Evolutionary conservation across 30 jellyfish, hydroid and myxozoan genomes (phyloP), one percentile per base, ranked within the genome.

Genomic region (Chrysaora quinquecirrha): DNA sequence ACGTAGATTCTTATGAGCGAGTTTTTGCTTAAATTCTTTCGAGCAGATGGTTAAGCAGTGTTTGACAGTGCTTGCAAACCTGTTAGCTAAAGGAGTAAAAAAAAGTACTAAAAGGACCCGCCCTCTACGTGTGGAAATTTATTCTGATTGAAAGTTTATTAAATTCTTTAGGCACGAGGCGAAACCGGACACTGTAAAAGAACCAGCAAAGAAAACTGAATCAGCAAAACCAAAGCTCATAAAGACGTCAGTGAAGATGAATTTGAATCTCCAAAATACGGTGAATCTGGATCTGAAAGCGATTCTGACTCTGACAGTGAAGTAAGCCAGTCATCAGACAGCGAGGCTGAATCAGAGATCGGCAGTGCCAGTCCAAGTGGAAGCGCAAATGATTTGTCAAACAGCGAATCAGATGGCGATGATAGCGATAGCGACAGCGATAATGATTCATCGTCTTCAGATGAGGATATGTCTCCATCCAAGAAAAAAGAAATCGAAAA

Each of bases 211-310:
- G n/a, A 20, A 52, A 52, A 52, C 68, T 2, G 29, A 9, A 19
- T 3, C 68, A 52, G 19, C 68, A 52, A 52, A 12, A 52, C 4
- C 68, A 52, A 38, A 6, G 54, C 14, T 38, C 76, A 82, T 67
- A 50, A 80, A 23, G 92, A 68, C 62, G 63, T 69, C 30, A 87
- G 90, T 61, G 97, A 90, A 21, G 97, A 90, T 49, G 90, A 90
- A 50, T 90, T 90, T 46, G 75, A 84, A 62, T 90, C 97, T 12
- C 97, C 97, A 25, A 90, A 85, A 29, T 91, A 82, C 75, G 82
- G 81, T 1, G 78, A 64, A 19, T 69, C 92, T 29, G 96, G 65
- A 14, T 66, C 96, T 20, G 91, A 71, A 23, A 87, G 96, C 73
- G 89, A 84, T 1, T 73, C 94, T 14, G 97, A 58, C 34, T 82